phyloP scores from a whole-genome alignment of 2,888 invertebrate species.

The Ischnus inquisitorius region DNA sequence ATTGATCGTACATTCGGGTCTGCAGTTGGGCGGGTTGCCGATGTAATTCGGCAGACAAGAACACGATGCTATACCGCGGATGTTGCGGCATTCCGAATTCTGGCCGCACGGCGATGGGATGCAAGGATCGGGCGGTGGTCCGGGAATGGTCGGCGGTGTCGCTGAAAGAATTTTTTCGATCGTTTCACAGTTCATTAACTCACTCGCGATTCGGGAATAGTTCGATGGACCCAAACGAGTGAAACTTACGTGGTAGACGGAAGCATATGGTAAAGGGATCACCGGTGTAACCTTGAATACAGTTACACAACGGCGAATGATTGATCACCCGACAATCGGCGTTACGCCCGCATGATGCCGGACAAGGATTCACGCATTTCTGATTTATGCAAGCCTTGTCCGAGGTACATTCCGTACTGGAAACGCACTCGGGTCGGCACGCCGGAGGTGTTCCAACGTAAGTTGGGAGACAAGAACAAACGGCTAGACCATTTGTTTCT shows the following conservation, averaged over 20 bases:
- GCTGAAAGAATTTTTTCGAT: constrained; percentile 64
- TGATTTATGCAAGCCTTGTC: constrained; percentile 91
- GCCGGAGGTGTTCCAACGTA: constrained; percentile 92
- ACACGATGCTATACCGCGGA: constrained; percentile 86
- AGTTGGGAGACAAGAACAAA: constrained; percentile 91
- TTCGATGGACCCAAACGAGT: background rate
- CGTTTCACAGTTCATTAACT: background rate
- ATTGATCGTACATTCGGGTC: constrained; percentile 90
- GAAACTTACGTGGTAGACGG: constrained; percentile 85
- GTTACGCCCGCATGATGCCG: constrained; percentile 87
- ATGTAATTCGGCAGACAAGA: constrained; percentile 87
- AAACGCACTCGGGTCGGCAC: constrained; percentile 92
- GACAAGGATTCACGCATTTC: constrained; percentile 91
- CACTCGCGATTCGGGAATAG: background rate
- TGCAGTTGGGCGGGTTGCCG: constrained; percentile 88
- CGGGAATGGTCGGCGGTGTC: constrained; percentile 59
- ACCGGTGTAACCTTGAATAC: constrained; percentile 88
- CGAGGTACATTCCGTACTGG: constrained; percentile 90
- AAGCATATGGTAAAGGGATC: constrained; percentile 88
- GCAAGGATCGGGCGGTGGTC: constrained; percentile 85
- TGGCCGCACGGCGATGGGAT: constrained; percentile 88
- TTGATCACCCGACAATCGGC: constrained; percentile 87
- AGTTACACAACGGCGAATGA: constrained; percentile 88
- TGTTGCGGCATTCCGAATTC: constrained; percentile 87
- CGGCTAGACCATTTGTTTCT: constrained; percentile 86